Conservation (phyloP, 2,888 invertebrate genomes). For the Brachynemurus nebulosus region DNA sequence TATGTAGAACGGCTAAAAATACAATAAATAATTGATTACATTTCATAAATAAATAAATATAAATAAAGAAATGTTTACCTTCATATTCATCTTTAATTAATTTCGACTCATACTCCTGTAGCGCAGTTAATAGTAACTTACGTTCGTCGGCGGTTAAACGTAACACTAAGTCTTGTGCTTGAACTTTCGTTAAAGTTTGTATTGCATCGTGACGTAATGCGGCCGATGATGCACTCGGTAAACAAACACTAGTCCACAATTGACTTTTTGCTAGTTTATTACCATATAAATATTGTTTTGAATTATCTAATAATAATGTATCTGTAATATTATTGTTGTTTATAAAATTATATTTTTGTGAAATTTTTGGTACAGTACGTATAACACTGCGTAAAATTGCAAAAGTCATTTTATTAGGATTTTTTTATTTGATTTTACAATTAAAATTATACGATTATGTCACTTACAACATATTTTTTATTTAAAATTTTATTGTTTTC, state of each 20-base stretch:
- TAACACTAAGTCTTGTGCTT: slow-evolving; percentile 59
- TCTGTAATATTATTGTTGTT: neutral
- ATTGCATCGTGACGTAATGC: neutral
- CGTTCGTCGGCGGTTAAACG: slow-evolving; percentile 61
- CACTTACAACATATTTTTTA: neutral
- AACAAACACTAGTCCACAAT: slow-evolving; percentile 6
- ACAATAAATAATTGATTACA: too few relatives aligned
- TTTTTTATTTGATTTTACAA: neutral
- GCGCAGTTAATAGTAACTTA: slow-evolving; percentile 47
- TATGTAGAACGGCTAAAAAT: too few relatives aligned
- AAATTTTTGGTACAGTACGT: too few relatives aligned
- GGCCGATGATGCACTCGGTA: slow-evolving; percentile 6
- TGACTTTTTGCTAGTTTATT: neutral
- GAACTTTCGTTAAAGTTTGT: slow-evolving; percentile 39
- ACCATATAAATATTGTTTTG: neutral
- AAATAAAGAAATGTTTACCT: slow-evolving; percentile 36
- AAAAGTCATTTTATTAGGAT: neutral
- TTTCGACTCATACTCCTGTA: slow-evolving; percentile 62
- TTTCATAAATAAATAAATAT: neutral
- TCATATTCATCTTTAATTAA: slow-evolving; percentile 62
- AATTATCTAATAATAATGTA: neutral
- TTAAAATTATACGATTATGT: neutral
- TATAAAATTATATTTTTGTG: neutral
- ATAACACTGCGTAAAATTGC: neutral
- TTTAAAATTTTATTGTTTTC: neutral